Evolutionary conservation across 2,888 invertebrate species (phyloP).

Genomic region (Trachelus tabidus): DNA sequence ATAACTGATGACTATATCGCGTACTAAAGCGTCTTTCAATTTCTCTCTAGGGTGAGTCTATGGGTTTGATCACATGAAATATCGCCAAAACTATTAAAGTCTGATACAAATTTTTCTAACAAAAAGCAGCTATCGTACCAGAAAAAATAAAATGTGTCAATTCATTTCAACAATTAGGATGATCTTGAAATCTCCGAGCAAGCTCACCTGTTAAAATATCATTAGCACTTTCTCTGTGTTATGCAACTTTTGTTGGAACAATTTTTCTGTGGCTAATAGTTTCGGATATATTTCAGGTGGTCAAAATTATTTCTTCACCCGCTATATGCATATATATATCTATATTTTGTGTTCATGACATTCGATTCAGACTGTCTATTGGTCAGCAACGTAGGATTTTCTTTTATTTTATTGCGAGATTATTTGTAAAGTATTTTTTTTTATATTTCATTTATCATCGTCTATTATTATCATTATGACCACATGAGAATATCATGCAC

Average conservation of each 20-base stretch:
- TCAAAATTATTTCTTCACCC: not conserved
- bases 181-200: not conserved
- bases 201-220: not conserved
- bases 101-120: not conserved
- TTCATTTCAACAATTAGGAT: not conserved
- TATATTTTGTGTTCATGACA: not conserved
- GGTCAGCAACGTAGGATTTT: not conserved
- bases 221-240: not conserved
- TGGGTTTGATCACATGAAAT: not conserved
- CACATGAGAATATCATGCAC: not conserved
- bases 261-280: not conserved
- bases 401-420: not conserved
- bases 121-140: not conserved
- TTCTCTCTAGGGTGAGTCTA: not conserved
- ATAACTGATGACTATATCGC: not conserved
- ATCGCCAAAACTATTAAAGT: not conserved
- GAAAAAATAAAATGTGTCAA: not conserved
- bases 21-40: not conserved
- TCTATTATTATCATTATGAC: not conserved
- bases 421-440: not conserved
- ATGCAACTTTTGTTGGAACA: not conserved
- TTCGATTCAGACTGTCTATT: not conserved
- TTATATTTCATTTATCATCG: not conserved
- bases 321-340: conserved; percentile 9
- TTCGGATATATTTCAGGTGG: not conserved